These are phyloP conservation scores for Bovichtus diacanthus DNA, from an alignment of 2,797 vertebrate genomes.

Conservation along the genomic window DNA sequence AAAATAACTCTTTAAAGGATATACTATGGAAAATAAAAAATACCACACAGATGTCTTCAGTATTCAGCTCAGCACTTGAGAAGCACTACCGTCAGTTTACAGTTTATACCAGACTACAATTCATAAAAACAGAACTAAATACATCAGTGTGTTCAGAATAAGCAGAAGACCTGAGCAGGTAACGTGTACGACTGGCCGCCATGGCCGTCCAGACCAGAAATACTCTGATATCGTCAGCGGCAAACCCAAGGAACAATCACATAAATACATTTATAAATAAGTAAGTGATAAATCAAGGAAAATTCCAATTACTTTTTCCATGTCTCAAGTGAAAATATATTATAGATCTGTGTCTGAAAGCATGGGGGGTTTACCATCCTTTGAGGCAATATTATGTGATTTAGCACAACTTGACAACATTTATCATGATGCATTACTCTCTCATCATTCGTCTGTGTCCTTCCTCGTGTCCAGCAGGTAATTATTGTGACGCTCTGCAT, in stretches of 20 bases:
- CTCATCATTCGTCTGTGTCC: conserved; percentile 13
- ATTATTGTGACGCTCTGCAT: conserved; percentile 7
- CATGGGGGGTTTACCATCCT: background rate
- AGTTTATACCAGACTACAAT: background rate
- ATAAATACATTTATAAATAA: conserved; percentile 9
- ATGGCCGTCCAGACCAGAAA: conserved; percentile 11
- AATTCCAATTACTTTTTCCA: conserved; percentile 2
- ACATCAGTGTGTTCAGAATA: conserved; percentile 13
- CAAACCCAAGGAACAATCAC: background rate
- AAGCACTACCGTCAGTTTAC: background rate
- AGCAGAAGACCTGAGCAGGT: conserved; percentile 15
- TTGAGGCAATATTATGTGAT: background rate
- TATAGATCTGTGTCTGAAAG: background rate
- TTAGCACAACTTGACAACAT: conserved; percentile 3
- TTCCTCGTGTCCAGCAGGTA: conserved; percentile 9
- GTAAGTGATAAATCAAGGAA: conserved; percentile 10
- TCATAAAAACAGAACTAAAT: background rate
- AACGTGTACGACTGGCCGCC: conserved; percentile 16
- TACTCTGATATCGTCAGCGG: background rate
- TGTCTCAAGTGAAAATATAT: background rate
- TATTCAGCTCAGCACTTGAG: too few species aligned
- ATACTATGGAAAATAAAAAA: background rate
- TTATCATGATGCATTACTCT: conserved; percentile 11
- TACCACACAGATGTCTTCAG: too few species aligned
- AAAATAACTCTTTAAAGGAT: background rate